phyloP scores from a whole-genome alignment of 2,888 invertebrate species.

The Callosobruchus maculatus region DNA sequence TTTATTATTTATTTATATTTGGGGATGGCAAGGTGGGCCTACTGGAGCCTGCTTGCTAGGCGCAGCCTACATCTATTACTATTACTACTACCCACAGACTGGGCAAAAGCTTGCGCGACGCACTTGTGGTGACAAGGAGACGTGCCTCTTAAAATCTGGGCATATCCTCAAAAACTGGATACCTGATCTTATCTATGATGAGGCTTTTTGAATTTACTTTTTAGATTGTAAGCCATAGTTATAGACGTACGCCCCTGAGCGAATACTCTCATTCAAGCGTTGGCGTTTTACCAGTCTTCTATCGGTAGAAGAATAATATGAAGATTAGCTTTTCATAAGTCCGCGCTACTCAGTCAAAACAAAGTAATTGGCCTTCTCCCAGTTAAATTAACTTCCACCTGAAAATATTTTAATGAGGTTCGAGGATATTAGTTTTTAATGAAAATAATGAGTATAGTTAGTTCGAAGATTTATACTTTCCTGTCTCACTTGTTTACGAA shows the following conservation, averaged over 20 bases:
- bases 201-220: too few species aligned
- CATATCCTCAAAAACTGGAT: too few species aligned
- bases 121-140: too few species aligned
- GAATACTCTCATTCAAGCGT: not conserved
- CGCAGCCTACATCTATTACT: too few species aligned
- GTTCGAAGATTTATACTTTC: not conserved
- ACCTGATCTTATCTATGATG: too few species aligned
- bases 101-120: too few species aligned
- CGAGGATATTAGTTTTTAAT: not conserved
- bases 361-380: not conserved
- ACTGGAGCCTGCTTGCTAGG: too few species aligned
- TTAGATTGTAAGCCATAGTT: too few species aligned
- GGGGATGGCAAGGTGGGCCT: too few species aligned
- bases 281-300: not conserved
- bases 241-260: not conserved
- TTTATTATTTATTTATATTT: too few species aligned
- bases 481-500: not conserved
- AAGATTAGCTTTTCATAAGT: not conserved
- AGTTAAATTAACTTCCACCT: not conserved
- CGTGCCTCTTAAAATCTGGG: too few species aligned
- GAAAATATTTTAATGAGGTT: not conserved
- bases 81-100: too few species aligned
- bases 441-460: not conserved
- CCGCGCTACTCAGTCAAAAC: not conserved
- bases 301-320: not conserved